Evolutionary conservation across 2,888 invertebrate species (phyloP).

Genomic region (Cabera pusaria): DNA sequence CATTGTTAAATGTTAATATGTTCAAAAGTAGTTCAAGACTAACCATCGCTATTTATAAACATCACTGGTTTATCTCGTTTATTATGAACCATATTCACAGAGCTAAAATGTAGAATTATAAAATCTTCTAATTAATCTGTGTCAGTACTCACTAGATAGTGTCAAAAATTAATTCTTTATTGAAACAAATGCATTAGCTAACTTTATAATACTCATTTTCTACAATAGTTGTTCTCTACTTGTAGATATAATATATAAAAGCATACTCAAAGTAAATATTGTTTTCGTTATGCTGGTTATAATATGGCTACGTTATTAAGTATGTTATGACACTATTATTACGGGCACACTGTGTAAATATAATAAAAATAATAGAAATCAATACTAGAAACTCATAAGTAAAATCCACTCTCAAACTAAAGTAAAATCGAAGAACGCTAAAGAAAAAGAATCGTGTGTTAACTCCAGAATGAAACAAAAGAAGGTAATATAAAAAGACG

Average conservation of each 20-base stretch:
- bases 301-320: constrained; percentile 65
- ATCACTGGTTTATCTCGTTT: constrained; percentile 4
- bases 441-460: constrained; percentile 57
- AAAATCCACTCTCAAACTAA: constrained; percentile 60
- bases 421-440: constrained; percentile 58
- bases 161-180: constrained; percentile 37
- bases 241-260: constrained; percentile 58
- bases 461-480: constrained; percentile 64
- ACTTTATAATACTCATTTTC: constrained; percentile 56
- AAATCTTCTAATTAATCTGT: constrained; percentile 29
- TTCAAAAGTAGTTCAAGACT: constrained; percentile 10
- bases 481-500: constrained; percentile 70
- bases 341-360: constrained; percentile 77
- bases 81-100: constrained; percentile 19
- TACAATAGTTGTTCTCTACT: constrained; percentile 68
- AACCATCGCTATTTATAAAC: constrained; percentile 18
- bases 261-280: constrained; percentile 75
- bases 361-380: constrained; percentile 47
- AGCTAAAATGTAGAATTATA: constrained; percentile 28
- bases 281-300: constrained; percentile 67
- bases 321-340: constrained; percentile 65
- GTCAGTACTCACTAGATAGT: constrained; percentile 33
- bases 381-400: constrained; percentile 65
- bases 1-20: constrained; percentile 7
- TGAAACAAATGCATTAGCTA: constrained; percentile 59